Conservation (phyloP, 2,888 invertebrate species). For the Nephrotoma flavescens region DNA sequence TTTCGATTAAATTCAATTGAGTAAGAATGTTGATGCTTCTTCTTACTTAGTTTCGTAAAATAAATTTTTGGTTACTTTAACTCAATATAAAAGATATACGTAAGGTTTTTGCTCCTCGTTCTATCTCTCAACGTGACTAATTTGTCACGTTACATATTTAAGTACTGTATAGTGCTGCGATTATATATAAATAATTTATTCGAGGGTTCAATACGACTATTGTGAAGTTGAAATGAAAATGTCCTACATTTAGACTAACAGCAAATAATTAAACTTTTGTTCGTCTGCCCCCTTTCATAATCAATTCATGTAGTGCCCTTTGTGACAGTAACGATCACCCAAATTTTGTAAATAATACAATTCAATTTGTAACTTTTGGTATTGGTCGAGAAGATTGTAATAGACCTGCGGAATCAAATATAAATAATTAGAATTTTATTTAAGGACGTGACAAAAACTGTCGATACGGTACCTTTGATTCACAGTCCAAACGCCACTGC, state of each 20-base stretch:
- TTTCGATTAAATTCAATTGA: not conserved
- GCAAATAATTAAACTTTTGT: not conserved
- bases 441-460: not conserved
- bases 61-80: not conserved
- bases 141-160: not conserved
- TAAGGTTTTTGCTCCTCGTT: not conserved
- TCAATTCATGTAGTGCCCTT: not conserved
- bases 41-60: not conserved
- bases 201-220: not conserved
- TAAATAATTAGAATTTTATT: not conserved
- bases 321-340: not conserved
- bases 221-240: not conserved
- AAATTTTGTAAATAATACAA: conserved; percentile 12
- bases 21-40: not conserved
- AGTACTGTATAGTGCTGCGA: not conserved
- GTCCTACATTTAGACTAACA: not conserved
- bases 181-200: not conserved
- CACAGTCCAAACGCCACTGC: conserved; percentile 11
- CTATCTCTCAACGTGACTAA: not conserved
- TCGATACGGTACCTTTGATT: conserved; percentile 8
- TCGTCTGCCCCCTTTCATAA: not conserved
- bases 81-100: not conserved
- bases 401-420: conserved; percentile 5
- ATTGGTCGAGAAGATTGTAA: conserved; percentile 10
- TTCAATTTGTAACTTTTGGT: conserved; percentile 12